These are phyloP conservation scores for Xanthorhoe designata DNA, from an alignment of 2,888 invertebrate species.

Conservation along the genomic window DNA sequence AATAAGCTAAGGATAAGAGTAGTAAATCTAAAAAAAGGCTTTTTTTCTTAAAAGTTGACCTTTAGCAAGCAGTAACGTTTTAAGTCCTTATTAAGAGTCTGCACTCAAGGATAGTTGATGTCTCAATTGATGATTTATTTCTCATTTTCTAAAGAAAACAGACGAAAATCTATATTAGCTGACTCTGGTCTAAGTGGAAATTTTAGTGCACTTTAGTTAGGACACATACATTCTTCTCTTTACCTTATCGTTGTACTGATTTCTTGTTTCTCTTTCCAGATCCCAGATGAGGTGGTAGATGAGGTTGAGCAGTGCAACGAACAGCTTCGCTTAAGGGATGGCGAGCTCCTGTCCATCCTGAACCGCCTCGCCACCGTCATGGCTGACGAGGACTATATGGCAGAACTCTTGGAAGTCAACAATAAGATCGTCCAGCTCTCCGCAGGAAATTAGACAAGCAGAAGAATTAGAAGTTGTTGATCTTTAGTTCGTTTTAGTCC, in stretches of 20 bases:
- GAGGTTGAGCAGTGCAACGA: conserved; percentile 90
- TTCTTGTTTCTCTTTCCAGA: conserved; percentile 69
- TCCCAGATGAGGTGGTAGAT: conserved; percentile 88
- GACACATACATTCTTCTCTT: too few relatives aligned
- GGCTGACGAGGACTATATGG: conserved; percentile 90
- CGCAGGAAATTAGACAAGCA: conserved; percentile 71
- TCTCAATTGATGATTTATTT: too few relatives aligned
- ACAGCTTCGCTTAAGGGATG: conserved; percentile 89
- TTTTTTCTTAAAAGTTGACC: too few relatives aligned
- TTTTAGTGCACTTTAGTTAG: too few relatives aligned
- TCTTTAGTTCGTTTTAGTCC: conserved; percentile 5
- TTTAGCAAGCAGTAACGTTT: too few relatives aligned
- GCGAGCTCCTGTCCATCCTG: conserved; percentile 88
- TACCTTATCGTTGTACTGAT: background rate
- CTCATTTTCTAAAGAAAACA: too few relatives aligned
- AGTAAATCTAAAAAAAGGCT: too few relatives aligned
- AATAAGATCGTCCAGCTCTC: conserved; percentile 86
- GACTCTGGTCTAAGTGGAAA: too few relatives aligned
- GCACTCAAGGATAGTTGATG: too few relatives aligned
- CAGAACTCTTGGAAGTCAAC: conserved; percentile 91
- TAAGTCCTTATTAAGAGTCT: background rate
- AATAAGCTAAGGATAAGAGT: background rate
- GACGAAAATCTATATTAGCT: too few relatives aligned
- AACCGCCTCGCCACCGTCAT: conserved; percentile 89
- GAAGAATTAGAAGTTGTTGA: conserved; percentile 34